These are phyloP conservation scores for Hyperoplus lanceolatus DNA, from an alignment of 2,797 vertebrate genomes.

Conservation along the genomic window DNA sequence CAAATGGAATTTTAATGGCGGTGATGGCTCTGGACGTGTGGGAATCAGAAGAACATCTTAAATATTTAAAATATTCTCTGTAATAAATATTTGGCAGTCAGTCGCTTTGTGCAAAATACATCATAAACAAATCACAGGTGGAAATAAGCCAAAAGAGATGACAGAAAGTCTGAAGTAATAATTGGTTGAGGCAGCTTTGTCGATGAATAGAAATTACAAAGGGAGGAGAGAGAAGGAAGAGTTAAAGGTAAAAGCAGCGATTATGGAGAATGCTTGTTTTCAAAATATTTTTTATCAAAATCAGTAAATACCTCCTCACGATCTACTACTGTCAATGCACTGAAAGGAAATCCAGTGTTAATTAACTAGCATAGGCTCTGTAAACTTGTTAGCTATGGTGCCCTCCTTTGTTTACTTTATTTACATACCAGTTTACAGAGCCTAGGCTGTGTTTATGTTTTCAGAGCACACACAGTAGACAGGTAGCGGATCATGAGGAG, in stretches of 20 bases:
- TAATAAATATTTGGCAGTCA: background rate
- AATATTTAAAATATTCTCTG: slow-evolving; percentile 1
- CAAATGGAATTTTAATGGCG: slow-evolving; percentile 31
- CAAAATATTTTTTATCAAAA: too few relatives aligned
- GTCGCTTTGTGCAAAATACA: slow-evolving; percentile 2
- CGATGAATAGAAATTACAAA: background rate
- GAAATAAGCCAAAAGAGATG: background rate
- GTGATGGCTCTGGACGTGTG: slow-evolving; percentile 12
- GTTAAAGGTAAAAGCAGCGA: background rate
- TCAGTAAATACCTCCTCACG: too few relatives aligned
- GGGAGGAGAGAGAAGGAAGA: background rate
- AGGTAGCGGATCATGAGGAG: too few relatives aligned
- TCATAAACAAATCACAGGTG: background rate
- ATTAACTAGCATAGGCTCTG: too few relatives aligned
- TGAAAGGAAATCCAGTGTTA: too few relatives aligned
- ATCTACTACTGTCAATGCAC: too few relatives aligned
- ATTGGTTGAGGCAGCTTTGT: background rate
- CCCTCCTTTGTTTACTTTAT: too few relatives aligned
- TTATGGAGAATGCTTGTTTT: too few relatives aligned
- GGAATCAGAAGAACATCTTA: slow-evolving; percentile 26
- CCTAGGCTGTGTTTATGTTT: too few relatives aligned
- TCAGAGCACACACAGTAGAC: too few relatives aligned
- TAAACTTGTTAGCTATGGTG: too few relatives aligned
- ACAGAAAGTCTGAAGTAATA: background rate
- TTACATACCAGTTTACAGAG: too few relatives aligned